phyloP scores from a whole-genome alignment of 2,113 vertebrate species.

The Micronycteris hirsuta region DNA sequence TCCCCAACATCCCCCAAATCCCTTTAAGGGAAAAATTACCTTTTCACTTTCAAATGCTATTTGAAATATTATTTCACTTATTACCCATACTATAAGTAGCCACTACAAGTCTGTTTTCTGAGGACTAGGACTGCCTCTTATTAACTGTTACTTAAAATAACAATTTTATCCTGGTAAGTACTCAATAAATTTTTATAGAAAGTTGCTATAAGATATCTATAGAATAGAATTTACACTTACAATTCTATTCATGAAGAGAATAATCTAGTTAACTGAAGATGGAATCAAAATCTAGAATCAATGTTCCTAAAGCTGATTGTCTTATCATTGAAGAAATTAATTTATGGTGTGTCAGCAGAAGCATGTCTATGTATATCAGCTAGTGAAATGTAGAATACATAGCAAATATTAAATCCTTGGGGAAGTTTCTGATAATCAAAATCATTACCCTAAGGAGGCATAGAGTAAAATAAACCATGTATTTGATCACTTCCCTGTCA shows the following conservation, averaged over 20 bases:
- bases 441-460: not conserved
- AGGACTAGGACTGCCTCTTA: not conserved
- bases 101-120: not conserved
- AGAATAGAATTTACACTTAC: not conserved
- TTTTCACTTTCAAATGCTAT: constrained; percentile 22
- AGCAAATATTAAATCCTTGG: constrained; percentile 14
- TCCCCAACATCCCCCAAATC: not conserved
- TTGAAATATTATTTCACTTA: not conserved
- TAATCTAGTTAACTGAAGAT: not conserved
- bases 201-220: not conserved
- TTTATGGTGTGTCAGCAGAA: constrained; percentile 16
- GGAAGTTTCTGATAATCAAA: constrained; percentile 18
- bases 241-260: constrained; percentile 6
- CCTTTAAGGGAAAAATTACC: not conserved
- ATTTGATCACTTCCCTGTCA: not conserved
- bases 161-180: not conserved
- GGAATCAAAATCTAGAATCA: constrained; percentile 16
- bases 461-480: not conserved
- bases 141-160: not conserved
- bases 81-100: not conserved
- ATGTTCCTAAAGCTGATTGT: not conserved
- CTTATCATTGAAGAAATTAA: constrained; percentile 29
- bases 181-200: constrained; percentile 1
- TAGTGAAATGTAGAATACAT: not conserved
- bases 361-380: not conserved